Evolutionary conservation across 2,888 invertebrate genomes (phyloP), one percentile per base, ranked within the genome.

Genomic region (Bombylius discolor): DNA sequence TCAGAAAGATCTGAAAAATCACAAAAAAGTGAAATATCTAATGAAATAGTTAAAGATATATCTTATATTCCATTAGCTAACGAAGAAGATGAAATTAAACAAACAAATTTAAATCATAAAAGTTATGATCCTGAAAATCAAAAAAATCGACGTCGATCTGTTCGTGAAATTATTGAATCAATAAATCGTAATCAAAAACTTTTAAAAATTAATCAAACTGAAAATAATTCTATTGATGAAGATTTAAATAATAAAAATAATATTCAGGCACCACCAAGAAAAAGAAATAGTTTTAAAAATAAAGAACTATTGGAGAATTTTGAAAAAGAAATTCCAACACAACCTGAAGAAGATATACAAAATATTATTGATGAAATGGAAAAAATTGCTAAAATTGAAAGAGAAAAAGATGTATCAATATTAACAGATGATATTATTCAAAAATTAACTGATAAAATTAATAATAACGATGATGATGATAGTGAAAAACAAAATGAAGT

Each of bases 151-250:
- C 57, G 62, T 36, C 58, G 61, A 36, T 63, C 64, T 3, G 64
- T 64, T 39, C 62, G 61, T 50, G 64, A 64, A 53, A 72, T 73
- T 32, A 74, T 74, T 53, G 74, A 73, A 55, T 73, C 74, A 9
- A 74, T 74, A 9, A 74, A 72, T 62, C 66, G 70, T 47, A 72
- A 68, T 60, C 73, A 74, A 61, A 64, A 66, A 52, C 58, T 73
- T 12, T 62, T 74, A 32, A 68, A 70, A 56, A 68, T 70, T 23
- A 68, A 70, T 51, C 62, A 61, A 49, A 59, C 62, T 23, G 23
- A 23, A 2, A 23, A 23, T 23, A 23, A 23, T 23, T 23, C 23
- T 23, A 2, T 23, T 23, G 23, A 23, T 23, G 23, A 23, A 23
- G 23, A 23, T 23, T 23, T 23, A 23, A 52, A 47, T 36, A 14